A percentile compares a stretch with the other conserved stretches of the same genome.
phyloP scores from a whole-genome alignment of 2,113 vertebrate species.

The Equus quagga region DNA sequence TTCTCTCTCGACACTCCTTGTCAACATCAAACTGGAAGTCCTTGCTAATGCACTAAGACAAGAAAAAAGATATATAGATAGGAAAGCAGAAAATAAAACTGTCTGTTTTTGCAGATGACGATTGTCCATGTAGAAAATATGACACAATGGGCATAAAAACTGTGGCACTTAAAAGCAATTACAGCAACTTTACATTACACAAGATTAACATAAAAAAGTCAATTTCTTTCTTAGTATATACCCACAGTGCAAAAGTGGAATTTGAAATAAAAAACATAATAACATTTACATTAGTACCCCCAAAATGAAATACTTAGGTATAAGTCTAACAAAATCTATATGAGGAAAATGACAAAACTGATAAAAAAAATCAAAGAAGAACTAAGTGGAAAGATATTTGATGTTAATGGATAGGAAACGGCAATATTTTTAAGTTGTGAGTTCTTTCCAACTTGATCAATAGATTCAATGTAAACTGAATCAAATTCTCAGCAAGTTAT shows the following conservation, averaged over 20 bases:
- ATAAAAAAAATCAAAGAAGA: neutral
- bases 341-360: neutral
- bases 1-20: neutral
- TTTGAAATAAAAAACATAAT: neutral
- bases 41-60: neutral
- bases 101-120: neutral
- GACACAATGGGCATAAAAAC: neutral
- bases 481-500: neutral
- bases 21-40: neutral
- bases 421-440: neutral
- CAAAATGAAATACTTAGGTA: neutral
- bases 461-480: neutral
- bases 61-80: neutral
- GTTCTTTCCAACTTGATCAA: neutral
- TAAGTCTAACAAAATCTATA: neutral
- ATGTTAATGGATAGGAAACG: neutral
- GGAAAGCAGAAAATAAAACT: neutral
- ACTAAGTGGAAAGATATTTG: neutral
- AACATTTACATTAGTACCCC: neutral
- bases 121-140: neutral
- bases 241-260: neutral
- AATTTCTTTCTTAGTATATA: neutral
- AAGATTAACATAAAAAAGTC: neutral
- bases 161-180: neutral
- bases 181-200: neutral